Conservation (phyloP, 2,888 invertebrate species). For the Apodemia duryi region DNA sequence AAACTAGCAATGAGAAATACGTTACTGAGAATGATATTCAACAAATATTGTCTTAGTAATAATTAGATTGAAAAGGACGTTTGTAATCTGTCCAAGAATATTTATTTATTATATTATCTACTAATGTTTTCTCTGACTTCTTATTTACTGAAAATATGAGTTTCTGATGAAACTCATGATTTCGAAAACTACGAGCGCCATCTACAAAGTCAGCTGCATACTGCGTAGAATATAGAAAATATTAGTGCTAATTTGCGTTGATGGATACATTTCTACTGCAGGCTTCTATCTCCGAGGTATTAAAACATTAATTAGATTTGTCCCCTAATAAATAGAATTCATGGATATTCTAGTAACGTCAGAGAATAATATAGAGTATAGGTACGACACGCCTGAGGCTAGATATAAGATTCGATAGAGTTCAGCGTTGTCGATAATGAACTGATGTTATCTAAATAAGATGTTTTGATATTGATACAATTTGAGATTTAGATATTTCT, state of each 20-base stretch:
- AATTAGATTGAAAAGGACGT: too few species aligned
- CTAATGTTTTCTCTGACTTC: too few species aligned
- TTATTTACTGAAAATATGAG: too few species aligned
- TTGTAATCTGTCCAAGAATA: too few species aligned
- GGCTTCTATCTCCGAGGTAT: not conserved
- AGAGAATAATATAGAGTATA: constrained; percentile 17
- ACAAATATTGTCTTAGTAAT: too few species aligned
- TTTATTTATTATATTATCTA: too few species aligned
- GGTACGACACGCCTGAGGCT: constrained; percentile 25
- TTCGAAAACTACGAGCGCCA: too few species aligned
- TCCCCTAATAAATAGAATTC: not conserved
- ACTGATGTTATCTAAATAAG: constrained; percentile 24
- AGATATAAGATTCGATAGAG: constrained; percentile 28
- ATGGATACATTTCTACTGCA: not conserved
- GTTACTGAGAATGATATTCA: too few species aligned
- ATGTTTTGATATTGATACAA: constrained; percentile 15
- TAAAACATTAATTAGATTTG: not conserved
- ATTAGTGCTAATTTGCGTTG: not conserved
- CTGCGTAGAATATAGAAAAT: not conserved
- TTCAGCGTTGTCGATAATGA: constrained; percentile 28
- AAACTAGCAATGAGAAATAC: too few species aligned
- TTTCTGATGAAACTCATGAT: too few species aligned
- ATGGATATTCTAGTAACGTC: constrained; percentile 1
- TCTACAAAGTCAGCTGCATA: too few species aligned
- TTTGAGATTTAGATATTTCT: constrained; percentile 10